Evolutionary conservation across 2,797 vertebrate species (phyloP).

Genomic region (Silurus lanzhouensis): DNA sequence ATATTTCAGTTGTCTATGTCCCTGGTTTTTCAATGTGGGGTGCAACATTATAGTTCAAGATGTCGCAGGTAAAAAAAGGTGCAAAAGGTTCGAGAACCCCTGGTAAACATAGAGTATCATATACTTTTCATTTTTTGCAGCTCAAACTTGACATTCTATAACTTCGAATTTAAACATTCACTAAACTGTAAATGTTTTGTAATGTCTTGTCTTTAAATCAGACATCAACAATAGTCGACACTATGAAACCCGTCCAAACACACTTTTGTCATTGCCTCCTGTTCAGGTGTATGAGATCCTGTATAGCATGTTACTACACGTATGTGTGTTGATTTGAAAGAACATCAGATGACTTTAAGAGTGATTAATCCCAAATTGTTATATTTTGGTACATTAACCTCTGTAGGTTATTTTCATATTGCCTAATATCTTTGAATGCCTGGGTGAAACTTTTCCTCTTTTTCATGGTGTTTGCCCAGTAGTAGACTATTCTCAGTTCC

Average conservation of each 20-base stretch:
- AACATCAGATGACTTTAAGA: background rate
- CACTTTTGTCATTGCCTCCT: background rate
- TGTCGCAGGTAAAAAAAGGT: background rate
- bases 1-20: background rate
- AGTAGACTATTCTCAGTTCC: constrained; percentile 12
- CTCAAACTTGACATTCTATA: background rate
- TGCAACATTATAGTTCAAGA: background rate
- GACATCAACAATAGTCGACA: background rate
- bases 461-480: background rate
- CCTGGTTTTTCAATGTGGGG: background rate
- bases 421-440: background rate
- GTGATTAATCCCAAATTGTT: background rate
- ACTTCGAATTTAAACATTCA: constrained; percentile 45
- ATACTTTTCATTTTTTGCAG: background rate
- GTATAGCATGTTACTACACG: constrained; percentile 20
- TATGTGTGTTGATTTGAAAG: background rate
- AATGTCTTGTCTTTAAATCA: constrained; percentile 9
- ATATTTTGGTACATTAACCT: background rate
- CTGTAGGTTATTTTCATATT: background rate
- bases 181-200: constrained; percentile 15
- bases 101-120: too few species aligned
- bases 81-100: background rate
- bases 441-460: constrained; percentile 8
- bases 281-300: background rate
- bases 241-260: background rate